A percentile compares a stretch with the other conserved stretches of the same genome.
These are phyloP conservation scores for Drosophila rubida DNA, from an alignment of 2,888 invertebrate genomes.

Conservation along the genomic window DNA sequence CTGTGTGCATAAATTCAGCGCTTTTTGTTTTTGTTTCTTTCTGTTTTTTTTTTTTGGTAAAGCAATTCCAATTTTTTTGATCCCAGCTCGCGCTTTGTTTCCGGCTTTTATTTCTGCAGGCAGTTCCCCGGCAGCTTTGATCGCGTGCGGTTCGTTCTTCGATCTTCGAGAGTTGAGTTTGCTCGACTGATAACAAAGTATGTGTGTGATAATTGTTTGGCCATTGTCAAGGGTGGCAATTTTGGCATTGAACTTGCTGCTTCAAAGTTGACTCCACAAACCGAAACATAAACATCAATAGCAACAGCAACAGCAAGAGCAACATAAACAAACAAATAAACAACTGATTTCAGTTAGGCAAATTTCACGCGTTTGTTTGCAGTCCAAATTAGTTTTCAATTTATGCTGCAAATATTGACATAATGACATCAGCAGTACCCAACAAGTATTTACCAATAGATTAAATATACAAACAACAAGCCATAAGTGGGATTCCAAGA, in stretches of 20 bases:
- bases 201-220: conserved; percentile 11
- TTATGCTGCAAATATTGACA: conserved; percentile 66
- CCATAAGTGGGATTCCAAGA: conserved; percentile 52
- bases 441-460: conserved; percentile 43
- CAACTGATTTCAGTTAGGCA: conserved; percentile 46
- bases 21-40: neutral
- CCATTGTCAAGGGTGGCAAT: conserved; percentile 22
- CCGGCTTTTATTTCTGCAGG: conserved; percentile 44
- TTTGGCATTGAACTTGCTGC: conserved; percentile 72
- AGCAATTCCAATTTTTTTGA: conserved; percentile 51
- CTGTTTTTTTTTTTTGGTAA: conserved; percentile 44
- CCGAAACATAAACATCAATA: conserved; percentile 10
- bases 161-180: neutral
- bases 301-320: conserved; percentile 3
- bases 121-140: conserved; percentile 67
- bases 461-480: conserved; percentile 42
- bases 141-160: conserved; percentile 55
- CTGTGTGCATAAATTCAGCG: conserved; percentile 43
- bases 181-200: neutral
- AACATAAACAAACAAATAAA: conserved; percentile 44
- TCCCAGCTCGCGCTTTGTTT: conserved; percentile 27
- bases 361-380: conserved; percentile 56
- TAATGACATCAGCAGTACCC: conserved; percentile 65
- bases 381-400: conserved; percentile 67
- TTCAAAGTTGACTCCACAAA: conserved; percentile 25